These are phyloP conservation scores for Habrosyne pyritoides DNA, from an alignment of 2,888 invertebrate genomes.

Conservation along the genomic window DNA sequence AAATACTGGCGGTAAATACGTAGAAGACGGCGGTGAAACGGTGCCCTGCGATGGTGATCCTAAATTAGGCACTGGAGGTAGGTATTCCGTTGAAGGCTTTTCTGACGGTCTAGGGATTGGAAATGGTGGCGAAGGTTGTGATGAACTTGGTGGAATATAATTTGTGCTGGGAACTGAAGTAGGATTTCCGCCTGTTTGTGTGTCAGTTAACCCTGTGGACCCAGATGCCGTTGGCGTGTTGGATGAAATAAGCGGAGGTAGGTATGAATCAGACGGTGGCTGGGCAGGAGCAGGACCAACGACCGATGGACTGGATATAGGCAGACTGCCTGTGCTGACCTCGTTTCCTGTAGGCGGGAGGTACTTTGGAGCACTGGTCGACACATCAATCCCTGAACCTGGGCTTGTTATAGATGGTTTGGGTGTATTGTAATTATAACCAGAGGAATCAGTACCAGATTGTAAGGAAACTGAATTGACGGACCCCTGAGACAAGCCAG, in stretches of 20 bases:
- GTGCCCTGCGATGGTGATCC: constrained; percentile 23
- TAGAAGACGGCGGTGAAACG: constrained; percentile 55
- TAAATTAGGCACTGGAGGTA: constrained; percentile 44
- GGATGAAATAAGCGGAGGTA: constrained; percentile 40
- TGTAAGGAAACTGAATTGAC: constrained; percentile 13
- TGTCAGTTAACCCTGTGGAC: constrained; percentile 16
- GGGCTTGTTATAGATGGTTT: neutral
- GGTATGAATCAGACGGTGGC: constrained; percentile 39
- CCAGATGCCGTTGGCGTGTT: constrained; percentile 17
- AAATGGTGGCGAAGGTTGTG: constrained; percentile 26
- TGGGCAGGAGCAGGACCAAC: constrained; percentile 16
- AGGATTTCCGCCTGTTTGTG: constrained; percentile 19
- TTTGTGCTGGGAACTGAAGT: constrained; percentile 32
- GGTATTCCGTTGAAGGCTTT: constrained; percentile 37
- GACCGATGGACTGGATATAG: constrained; percentile 22
- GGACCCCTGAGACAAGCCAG: constrained; percentile 18
- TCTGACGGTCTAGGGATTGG: constrained; percentile 21
- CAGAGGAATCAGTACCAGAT: constrained; percentile 23
- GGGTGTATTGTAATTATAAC: constrained; percentile 29
- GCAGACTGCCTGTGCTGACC: constrained; percentile 24
- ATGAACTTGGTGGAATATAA: constrained; percentile 39
- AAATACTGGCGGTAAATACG: constrained; percentile 67
- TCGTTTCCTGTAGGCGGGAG: constrained; percentile 52
- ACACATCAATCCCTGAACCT: constrained; percentile 32
- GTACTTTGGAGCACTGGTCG: constrained; percentile 68